Base-by-base conservation (phyloP, 2,797 vertebrate genomes). In the Xiphorhynchus erythropygius region DNA sequence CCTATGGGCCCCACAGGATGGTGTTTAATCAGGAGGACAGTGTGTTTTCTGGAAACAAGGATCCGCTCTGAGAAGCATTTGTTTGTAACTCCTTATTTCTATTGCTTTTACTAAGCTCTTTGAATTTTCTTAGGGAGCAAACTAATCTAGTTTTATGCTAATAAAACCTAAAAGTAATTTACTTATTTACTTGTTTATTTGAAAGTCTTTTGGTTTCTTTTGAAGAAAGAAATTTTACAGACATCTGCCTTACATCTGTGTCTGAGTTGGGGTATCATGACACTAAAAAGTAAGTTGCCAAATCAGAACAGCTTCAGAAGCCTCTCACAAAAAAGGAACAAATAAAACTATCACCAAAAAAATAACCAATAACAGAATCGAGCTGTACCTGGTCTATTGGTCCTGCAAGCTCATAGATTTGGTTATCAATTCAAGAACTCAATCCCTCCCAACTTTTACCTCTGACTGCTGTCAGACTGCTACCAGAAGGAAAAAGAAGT, bases 301-400 rank as follows among this genome's bases (percentile, higher is more conserved):
- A 76, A 94, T 46, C 25, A 69, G 46, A 27, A 83, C 91, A 93
- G 33, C 41, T 71, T 93, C 60, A 82, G 42, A 80, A 63, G 30
- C 68, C 83, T 56, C 55, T 73, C 5, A 25, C 16, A 87, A 95
- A 96, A 95, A 85, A 28, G n/a, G 85, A 91, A 55, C 28, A 82
- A 78, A 69, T 23, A 80, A 70, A 81, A 69, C 9, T 39, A 62
- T 16, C 49, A 83, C 7, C 25, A 83, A 59, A 16, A 42, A 84
- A 90, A 84, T 55, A 88, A 25, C 9, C 22, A 70, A 17, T 47
- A 86, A 64, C 28, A 82, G 68, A 91, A 84, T 28, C 8, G 17
- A 95, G 50, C 30, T 81, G 22, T 33, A 77, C 22, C 32, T 35
- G 47, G 17, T 10, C 32, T 23, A 4, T 17, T 71, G 39, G 42